These are phyloP conservation scores for Pluvialis apricaria DNA, from an alignment of 2,113 vertebrate species.

Conservation along the genomic window DNA sequence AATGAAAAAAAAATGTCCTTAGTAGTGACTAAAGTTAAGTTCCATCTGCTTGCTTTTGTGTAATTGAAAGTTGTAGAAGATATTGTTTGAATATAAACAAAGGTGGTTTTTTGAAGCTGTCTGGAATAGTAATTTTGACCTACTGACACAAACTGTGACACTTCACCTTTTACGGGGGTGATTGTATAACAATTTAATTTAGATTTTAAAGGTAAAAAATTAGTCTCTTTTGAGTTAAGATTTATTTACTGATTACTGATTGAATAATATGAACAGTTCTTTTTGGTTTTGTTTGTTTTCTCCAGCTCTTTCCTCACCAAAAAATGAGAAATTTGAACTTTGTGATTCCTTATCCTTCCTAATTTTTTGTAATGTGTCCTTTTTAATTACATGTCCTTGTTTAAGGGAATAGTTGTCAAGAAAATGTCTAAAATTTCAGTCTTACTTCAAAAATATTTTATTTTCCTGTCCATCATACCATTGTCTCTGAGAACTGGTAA, in stretches of 20 bases:
- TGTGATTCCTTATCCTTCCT: background rate
- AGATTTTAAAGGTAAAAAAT: background rate
- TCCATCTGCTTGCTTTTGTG: background rate
- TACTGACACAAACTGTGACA: background rate
- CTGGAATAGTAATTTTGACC: background rate
- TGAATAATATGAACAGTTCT: background rate
- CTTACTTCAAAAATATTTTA: background rate
- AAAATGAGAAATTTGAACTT: background rate
- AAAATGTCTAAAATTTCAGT: background rate
- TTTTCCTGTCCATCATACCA: background rate
- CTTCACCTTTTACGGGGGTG: background rate
- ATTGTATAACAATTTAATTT: background rate
- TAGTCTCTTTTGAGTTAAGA: background rate
- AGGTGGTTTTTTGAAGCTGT: accelerated
- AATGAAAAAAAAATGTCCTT: background rate
- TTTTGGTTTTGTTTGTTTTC: background rate
- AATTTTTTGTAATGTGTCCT: background rate
- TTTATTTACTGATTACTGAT: background rate
- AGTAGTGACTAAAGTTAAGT: background rate
- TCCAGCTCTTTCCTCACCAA: background rate
- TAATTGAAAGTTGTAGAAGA: background rate
- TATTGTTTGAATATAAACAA: background rate
- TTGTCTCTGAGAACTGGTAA: background rate
- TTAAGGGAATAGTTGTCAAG: background rate
- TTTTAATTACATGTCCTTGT: background rate